A percentile compares a stretch with the other conserved stretches of the same genome.
phyloP scores from a whole-genome alignment of 2,113 vertebrate genomes.

The Antechinus stuartii region DNA sequence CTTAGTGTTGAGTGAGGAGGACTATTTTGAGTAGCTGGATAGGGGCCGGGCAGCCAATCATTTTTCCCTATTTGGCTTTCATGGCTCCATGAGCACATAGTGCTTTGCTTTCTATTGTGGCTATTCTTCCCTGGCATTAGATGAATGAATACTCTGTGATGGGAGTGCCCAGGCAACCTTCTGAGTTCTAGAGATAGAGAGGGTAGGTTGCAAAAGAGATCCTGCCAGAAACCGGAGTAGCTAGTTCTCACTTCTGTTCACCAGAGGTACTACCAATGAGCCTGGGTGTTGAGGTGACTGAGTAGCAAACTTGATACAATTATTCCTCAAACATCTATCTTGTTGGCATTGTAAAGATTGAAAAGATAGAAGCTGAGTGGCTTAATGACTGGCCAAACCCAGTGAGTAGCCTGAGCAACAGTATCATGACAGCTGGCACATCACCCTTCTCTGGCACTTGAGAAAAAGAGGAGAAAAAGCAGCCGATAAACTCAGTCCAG shows the following conservation, averaged over 20 bases:
- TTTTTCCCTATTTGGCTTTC: too few species aligned
- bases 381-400: too few species aligned
- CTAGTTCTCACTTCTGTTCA: background rate
- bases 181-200: background rate
- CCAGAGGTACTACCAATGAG: too few species aligned
- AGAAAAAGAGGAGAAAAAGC: too few species aligned
- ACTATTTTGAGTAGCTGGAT: too few species aligned
- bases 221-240: background rate
- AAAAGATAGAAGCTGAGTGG: background rate
- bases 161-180: background rate
- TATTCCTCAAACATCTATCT: background rate
- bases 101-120: background rate
- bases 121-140: background rate
- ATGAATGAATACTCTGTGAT: background rate
- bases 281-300: background rate
- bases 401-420: too few species aligned
- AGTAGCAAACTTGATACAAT: background rate
- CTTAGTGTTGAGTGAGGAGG: too few species aligned
- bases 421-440: too few species aligned
- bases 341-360: background rate
- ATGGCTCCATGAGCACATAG: background rate
- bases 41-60: too few species aligned
- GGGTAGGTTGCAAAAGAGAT: background rate
- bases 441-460: too few species aligned
- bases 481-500: too few species aligned